Evolutionary conservation across 2,888 invertebrate species (phyloP).

Genomic region (Chaitophorus viminalis): DNA sequence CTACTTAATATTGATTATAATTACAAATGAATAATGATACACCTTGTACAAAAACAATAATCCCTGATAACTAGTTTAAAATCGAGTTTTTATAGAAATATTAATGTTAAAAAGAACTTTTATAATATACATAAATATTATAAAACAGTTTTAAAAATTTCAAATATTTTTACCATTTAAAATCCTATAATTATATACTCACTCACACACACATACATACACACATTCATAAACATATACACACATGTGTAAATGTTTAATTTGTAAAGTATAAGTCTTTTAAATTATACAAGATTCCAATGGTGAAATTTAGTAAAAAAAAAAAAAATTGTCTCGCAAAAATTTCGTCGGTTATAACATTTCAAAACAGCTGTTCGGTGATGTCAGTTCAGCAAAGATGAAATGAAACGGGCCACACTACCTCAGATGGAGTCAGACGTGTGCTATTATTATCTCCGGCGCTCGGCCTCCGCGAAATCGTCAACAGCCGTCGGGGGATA

Average conservation of each 20-base stretch:
- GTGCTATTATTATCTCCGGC: slow-evolving; percentile 60
- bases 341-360: background rate
- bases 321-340: background rate
- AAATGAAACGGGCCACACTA: slow-evolving; percentile 53
- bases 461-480: slow-evolving; percentile 58
- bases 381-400: slow-evolving; percentile 28
- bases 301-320: background rate
- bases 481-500: slow-evolving; percentile 47
- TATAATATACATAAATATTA: background rate
- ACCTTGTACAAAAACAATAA: background rate
- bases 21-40: background rate
- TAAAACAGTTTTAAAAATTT: background rate
- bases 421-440: slow-evolving; percentile 61
- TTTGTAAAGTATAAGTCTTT: background rate
- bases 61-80: no score
- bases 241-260: background rate
- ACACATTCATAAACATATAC: background rate
- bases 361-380: slow-evolving; percentile 40
- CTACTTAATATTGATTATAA: background rate
- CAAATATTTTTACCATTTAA: background rate
- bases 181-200: background rate
- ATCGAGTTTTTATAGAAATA: no score
- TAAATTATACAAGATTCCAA: background rate
- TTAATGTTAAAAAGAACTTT: background rate
- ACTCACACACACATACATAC: background rate